Evolutionary conservation across 2,113 vertebrate genomes (phyloP), one percentile per base, ranked within the genome.

Genomic region (Atlantisia rogersi): DNA sequence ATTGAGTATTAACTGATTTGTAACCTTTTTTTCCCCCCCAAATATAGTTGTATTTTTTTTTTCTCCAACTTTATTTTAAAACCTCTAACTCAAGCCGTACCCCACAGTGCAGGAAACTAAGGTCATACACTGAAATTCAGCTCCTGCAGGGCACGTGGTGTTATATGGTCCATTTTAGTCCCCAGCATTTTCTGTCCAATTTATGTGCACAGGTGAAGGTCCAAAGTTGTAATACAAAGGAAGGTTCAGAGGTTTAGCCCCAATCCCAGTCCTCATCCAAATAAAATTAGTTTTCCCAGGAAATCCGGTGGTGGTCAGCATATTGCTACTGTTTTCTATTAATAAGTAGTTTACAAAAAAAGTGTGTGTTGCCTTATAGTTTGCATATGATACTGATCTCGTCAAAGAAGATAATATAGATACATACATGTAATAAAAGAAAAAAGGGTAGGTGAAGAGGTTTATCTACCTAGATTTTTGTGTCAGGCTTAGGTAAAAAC

Each of bases 341-440:
- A 48, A 24, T 28, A 35, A 86, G 63, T 46, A 42, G 16, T 8
- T 83, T 77, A 24, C 7, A 39, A 50, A 65, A 79, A 32, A 1
- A 9, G 15, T 55, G 10, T 1, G 1, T 39, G 4, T n/a, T 6
- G 1, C 2, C n/a, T 86, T 82, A 16, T 4, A 35, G 32, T 35
- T 35, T 35, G 35, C 35, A 35, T 35, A 31, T 11, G 35, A 6
- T 46, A 55, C 6, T n/a, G 52, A 44, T 70, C 24, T 52, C 29
- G 39, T 86, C 7, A 11, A 46, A 70, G 16, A 65, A 59, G 13
- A 16, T 55, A 13, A 5, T 35, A 24, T 0, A 17, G 39, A 12
- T 52, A 46, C 8, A 58, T 52, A 12, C 46, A 55, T 22, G 55
- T 22, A 56, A 5, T 35, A 16, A 65, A 11, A 53, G 17, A 65